Evolutionary conservation across 2,797 vertebrate species (phyloP), one percentile per base, ranked within the genome.

Genomic region (Urosaurus nigricauda): DNA sequence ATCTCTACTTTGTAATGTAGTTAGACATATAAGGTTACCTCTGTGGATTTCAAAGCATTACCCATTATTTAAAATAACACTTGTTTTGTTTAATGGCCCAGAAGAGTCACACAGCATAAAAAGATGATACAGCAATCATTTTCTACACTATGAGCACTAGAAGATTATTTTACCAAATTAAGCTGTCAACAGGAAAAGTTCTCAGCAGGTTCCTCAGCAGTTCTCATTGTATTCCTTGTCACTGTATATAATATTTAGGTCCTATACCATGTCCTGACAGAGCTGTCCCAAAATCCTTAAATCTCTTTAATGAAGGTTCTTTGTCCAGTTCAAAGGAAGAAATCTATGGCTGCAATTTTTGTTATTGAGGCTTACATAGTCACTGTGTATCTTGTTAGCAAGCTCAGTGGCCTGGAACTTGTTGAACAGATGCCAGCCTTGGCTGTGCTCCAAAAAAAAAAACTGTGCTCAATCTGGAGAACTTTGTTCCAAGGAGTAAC

Each of bases 131-230:
- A 89, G 79, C n/a, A 89, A 65, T 86, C 84, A 63, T 35, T 81
- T 86, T 75, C 29, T 47, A 77, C 35, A 77, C 7, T 63, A 63
- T 68, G 53, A 58, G 51, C 70, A 81, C 78, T 81, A 70, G 60
- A 86, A 32, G 35, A 82, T 86, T 82, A 77, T 89, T 89, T 89
- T 83, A 56, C 84, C 56, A 86, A 89, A 86, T 89, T 37, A 86
- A 89, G 78, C 88, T 89, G 88, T 89, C 88, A 89, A 82, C 79
- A 86, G 32, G 79, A 89, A 89, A 79, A 79, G 77, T 82, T 77
- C 79, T 89, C 79, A 86, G 84, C 84, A 86, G 56, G 75, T 89
- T 86, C 79, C 53, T 73, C 86, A 84, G 5, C 71, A 85, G 51
- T 17, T 74, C 56, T 86, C 51, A 70, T 68, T 82, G 37, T 70